These are phyloP conservation scores for Alsophila aescularia DNA, from an alignment of 2,888 invertebrate genomes.

Conservation along the genomic window DNA sequence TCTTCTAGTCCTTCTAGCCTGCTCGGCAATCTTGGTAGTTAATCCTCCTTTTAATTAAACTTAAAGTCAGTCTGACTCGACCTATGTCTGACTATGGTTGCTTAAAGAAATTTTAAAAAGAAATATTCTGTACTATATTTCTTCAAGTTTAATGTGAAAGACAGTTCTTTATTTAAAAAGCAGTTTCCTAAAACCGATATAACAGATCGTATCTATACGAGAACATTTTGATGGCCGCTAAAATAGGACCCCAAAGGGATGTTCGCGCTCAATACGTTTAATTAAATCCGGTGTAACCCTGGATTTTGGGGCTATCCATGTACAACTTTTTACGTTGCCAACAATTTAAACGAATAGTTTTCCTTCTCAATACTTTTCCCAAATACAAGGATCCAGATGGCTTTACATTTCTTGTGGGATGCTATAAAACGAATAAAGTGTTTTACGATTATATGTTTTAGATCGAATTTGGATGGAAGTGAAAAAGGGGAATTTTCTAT, in stretches of 20 bases:
- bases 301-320: conserved; percentile 42
- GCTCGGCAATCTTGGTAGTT: too few species aligned
- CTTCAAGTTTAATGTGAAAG: too few species aligned
- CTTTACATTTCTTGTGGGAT: conserved; percentile 20
- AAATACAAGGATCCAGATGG: conserved; percentile 18
- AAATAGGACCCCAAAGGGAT: conserved; percentile 53
- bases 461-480: conserved; percentile 11
- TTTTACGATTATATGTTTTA: conserved; percentile 21
- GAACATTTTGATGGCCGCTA: conserved; percentile 56
- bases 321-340: conserved; percentile 40
- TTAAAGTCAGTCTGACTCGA: too few species aligned
- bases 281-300: conserved; percentile 45
- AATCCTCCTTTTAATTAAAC: too few species aligned
- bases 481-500: conserved; percentile 14
- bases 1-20: too few species aligned
- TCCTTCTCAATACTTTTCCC: conserved; percentile 9
- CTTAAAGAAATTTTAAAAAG: too few species aligned
- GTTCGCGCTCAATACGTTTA: conserved; percentile 46
- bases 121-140: too few species aligned
- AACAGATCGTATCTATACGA: conserved; percentile 53
- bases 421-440: conserved; percentile 19
- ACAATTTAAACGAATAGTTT: conserved; percentile 22
- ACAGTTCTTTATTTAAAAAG: too few species aligned
- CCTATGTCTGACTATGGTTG: too few species aligned
- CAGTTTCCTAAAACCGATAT: too few species aligned